Evolutionary conservation across 2,888 invertebrate species (phyloP).

Genomic region (Lithophane leautieri): DNA sequence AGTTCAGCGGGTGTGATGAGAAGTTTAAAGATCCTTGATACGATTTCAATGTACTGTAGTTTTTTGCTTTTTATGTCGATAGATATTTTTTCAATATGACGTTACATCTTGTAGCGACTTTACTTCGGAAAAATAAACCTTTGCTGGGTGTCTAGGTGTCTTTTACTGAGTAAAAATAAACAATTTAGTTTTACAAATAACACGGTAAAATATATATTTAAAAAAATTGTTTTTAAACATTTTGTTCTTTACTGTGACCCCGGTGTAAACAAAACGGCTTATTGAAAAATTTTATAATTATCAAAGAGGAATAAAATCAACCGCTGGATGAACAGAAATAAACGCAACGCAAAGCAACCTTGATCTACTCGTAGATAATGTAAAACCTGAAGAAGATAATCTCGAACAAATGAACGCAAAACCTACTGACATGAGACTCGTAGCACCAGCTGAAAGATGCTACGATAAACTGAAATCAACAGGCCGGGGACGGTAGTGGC

Average conservation of each 20-base stretch:
- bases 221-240: too few relatives aligned
- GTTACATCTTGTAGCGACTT: too few relatives aligned
- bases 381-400: neutral
- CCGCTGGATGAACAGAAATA: neutral
- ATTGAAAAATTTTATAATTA: too few relatives aligned
- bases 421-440: neutral
- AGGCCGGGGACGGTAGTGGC: neutral
- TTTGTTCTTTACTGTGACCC: too few relatives aligned
- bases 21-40: neutral
- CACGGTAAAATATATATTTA: too few relatives aligned
- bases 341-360: neutral
- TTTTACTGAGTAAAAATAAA: too few relatives aligned
- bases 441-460: constrained; percentile 1
- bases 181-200: neutral
- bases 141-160: neutral
- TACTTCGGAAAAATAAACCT: neutral
- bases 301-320: neutral
- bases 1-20: too few relatives aligned
- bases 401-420: neutral
- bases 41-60: neutral
- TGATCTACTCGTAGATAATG: neutral
- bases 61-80: neutral
- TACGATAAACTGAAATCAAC: constrained; percentile 33
- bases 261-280: too few relatives aligned
- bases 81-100: neutral